Evolutionary conservation across 2,888 invertebrate genomes (phyloP).

Genomic region (Aethes cnicana): DNA sequence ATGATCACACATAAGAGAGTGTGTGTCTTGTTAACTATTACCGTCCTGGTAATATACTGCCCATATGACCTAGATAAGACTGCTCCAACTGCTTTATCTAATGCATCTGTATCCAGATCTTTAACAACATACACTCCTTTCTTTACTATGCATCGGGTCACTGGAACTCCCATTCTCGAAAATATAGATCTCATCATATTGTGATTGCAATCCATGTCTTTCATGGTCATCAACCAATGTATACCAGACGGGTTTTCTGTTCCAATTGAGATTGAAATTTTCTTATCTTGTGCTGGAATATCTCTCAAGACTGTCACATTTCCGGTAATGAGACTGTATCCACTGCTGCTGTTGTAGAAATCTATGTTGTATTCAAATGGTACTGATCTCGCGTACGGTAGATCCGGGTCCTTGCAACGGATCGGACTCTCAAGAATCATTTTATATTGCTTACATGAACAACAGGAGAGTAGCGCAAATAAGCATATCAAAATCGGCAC

Average conservation of each 20-base stretch:
- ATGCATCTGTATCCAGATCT: background rate
- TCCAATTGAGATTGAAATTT: background rate
- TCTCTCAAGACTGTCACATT: constrained; percentile 7
- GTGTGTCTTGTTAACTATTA: background rate
- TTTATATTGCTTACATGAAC: background rate
- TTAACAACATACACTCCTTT: constrained; percentile 7
- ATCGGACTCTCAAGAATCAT: background rate
- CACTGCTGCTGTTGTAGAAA: background rate
- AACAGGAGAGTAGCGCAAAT: background rate
- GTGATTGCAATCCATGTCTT: background rate
- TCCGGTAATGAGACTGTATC: background rate
- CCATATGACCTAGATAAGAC: background rate
- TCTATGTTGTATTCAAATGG: background rate
- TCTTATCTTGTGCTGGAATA: background rate
- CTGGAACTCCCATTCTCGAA: background rate
- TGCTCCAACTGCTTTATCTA: background rate
- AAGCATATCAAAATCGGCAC: background rate
- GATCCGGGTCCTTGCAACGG: background rate
- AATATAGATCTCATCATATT: background rate
- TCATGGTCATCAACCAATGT: constrained; percentile 1
- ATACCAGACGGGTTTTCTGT: background rate
- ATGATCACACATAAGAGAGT: background rate
- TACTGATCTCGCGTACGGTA: background rate
- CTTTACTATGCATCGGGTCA: background rate
- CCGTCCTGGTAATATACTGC: background rate